A percentile compares a stretch with the other conserved stretches of the same genome.
Evolutionary conservation across 2,113 vertebrate species (phyloP).

Genomic region (Ploceus nigricollis): DNA sequence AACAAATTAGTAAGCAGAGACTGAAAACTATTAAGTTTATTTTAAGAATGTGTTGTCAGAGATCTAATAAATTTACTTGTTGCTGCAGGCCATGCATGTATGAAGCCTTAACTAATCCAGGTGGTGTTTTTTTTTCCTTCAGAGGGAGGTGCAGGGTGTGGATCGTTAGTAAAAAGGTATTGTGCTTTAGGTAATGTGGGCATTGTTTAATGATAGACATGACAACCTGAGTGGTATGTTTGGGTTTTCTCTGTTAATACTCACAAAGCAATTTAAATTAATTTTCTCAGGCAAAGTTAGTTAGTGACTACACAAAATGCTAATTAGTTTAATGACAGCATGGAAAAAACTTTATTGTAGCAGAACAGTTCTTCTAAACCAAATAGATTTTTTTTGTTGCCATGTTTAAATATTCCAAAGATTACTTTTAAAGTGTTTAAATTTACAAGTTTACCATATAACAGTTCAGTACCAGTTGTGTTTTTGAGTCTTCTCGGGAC

Average conservation of each 20-base stretch:
- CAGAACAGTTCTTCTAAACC: neutral
- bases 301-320: neutral
- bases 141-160: conserved; percentile 42
- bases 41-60: conserved; percentile 73
- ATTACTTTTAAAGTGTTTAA: neutral
- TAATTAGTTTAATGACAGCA: neutral
- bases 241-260: neutral
- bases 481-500: neutral
- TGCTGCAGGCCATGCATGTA: conserved; percentile 61
- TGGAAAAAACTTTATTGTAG: neutral
- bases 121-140: conserved; percentile 20
- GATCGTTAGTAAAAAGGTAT: conserved; percentile 3
- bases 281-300: neutral
- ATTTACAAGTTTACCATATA: neutral
- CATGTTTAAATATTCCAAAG: neutral
- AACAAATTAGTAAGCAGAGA: conserved; percentile 68
- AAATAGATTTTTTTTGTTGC: neutral
- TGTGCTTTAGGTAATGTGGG: conserved; percentile 14
- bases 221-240: neutral
- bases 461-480: neutral
- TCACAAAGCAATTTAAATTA: neutral
- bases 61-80: conserved; percentile 68
- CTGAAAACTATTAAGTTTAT: conserved; percentile 70
- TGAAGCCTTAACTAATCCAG: conserved; percentile 58
- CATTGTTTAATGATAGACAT: neutral